Evolutionary conservation across 2,888 invertebrate genomes (phyloP).

Genomic region (Hypomecis punctinalis): DNA sequence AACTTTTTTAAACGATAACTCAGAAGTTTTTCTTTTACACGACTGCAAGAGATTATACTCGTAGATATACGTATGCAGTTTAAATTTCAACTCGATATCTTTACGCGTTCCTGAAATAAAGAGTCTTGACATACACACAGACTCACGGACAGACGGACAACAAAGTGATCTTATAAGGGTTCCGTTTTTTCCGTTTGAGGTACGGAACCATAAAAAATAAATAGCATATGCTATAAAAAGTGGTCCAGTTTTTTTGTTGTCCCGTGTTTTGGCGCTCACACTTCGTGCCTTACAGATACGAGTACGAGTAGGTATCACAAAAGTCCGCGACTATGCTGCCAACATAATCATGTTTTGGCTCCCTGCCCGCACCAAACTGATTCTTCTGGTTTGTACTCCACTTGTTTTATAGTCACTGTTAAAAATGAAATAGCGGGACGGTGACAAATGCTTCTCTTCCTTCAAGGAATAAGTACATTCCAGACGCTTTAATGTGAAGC

Average conservation of each 20-base stretch:
- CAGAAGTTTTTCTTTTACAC: too few relatives aligned
- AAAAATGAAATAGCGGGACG: constrained; percentile 22
- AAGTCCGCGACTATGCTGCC: constrained; percentile 46
- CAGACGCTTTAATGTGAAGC: too few relatives aligned
- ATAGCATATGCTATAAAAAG: neutral
- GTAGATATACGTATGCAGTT: too few relatives aligned
- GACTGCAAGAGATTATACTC: too few relatives aligned
- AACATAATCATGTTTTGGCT: constrained; percentile 66
- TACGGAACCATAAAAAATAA: too few relatives aligned
- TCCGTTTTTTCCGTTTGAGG: too few relatives aligned
- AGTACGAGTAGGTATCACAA: constrained; percentile 24
- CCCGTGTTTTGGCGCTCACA: constrained; percentile 3
- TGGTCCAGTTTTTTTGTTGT: neutral
- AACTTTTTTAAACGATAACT: too few relatives aligned
- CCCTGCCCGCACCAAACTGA: constrained; percentile 60
- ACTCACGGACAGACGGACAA: too few relatives aligned
- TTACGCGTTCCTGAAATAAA: too few relatives aligned
- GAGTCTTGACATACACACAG: too few relatives aligned
- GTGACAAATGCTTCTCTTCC: constrained; percentile 8
- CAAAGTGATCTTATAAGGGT: too few relatives aligned
- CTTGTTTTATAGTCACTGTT: constrained; percentile 39
- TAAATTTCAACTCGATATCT: too few relatives aligned
- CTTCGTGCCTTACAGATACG: constrained; percentile 7
- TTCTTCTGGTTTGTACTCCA: constrained; percentile 46
- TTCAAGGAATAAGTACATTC: neutral